These are phyloP conservation scores for Bruchidius siliquastri DNA, from an alignment of 2,888 invertebrate genomes.

Conservation along the genomic window DNA sequence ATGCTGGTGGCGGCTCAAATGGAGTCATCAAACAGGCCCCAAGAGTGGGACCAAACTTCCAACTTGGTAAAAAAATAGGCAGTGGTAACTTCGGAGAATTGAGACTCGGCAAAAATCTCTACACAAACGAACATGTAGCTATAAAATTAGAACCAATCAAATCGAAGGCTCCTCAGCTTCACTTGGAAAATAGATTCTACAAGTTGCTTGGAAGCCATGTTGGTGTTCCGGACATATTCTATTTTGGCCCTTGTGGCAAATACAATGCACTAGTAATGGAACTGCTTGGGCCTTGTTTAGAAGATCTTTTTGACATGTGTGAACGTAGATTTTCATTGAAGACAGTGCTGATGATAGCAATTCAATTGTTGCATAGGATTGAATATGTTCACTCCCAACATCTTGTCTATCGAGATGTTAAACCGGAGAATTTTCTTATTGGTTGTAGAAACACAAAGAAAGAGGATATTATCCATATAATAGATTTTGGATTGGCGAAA, in stretches of 20 bases:
- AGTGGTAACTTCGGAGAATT: constrained; percentile 99
- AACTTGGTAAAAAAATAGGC: constrained; percentile 99
- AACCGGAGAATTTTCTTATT: constrained; percentile 99
- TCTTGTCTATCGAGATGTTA: constrained; percentile 99
- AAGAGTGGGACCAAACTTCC: constrained; percentile 99
- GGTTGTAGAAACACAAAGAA: constrained; percentile 96
- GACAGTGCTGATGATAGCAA: constrained; percentile 69
- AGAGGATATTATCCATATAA: constrained; percentile 99
- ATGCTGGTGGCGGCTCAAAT: constrained; percentile 53
- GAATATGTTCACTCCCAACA: constrained; percentile 99
- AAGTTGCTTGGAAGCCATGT: constrained; percentile 97
- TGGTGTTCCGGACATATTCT: constrained; percentile 98
- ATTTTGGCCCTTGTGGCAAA: constrained; percentile 99
- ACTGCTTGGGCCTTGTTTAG: constrained; percentile 95
- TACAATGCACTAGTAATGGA: constrained; percentile 99
- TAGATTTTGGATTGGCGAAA: constrained; percentile 99
- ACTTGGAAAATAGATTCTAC: constrained; percentile 99
- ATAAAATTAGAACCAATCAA: constrained; percentile 99
- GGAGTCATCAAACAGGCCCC: constrained; percentile 57
- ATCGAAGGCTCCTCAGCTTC: constrained; percentile 99
- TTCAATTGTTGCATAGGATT: constrained; percentile 86
- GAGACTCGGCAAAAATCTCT: constrained; percentile 97
- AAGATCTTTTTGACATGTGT: constrained; percentile 99
- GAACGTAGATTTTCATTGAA: constrained; percentile 87
- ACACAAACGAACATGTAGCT: constrained; percentile 99